These are phyloP conservation scores for Listronotus oregonensis DNA, from an alignment of 1,140 invertebrate genomes.

Conservation along the genomic window DNA sequence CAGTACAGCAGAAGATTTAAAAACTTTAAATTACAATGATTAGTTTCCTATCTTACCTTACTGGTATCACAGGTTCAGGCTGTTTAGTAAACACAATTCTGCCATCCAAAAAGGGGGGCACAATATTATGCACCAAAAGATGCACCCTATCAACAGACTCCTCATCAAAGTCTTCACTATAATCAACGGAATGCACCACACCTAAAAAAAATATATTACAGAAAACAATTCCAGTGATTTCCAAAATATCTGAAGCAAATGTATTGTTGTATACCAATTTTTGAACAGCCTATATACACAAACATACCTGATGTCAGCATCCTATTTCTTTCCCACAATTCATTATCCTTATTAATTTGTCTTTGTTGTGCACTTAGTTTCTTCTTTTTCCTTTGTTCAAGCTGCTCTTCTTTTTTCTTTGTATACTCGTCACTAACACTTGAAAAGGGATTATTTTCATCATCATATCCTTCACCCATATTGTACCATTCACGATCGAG, in stretches of 20 bases:
- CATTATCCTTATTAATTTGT: constrained; percentile 96
- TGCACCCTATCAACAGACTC: constrained; percentile 91
- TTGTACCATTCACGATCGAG: constrained; percentile 97
- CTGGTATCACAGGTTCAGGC: constrained; percentile 93
- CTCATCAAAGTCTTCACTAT: constrained; percentile 93
- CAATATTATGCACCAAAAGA: constrained; percentile 96
- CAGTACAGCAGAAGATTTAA: no score
- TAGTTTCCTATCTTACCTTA: constrained; percentile 61
- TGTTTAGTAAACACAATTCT: constrained; percentile 99
- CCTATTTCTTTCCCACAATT: constrained; percentile 97
- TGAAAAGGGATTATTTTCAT: constrained; percentile 91
- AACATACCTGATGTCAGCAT: constrained; percentile 89
- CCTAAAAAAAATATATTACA: constrained; percentile 55
- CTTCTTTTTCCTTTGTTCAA: constrained; percentile 88
- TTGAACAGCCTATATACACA: not conserved
- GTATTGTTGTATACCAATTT: no score
- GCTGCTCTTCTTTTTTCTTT: constrained; percentile 87
- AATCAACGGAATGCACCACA: constrained; percentile 89
- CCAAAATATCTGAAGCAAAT: no score
- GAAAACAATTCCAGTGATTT: not conserved
- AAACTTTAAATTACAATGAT: constrained; percentile 1
- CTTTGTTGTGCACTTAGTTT: constrained; percentile 91
- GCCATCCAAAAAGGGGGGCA: constrained; percentile 98
- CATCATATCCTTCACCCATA: constrained; percentile 92
- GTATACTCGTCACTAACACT: constrained; percentile 90